These are phyloP conservation scores for Anarhynchus alexandrinus DNA, from an alignment of 2,113 vertebrate genomes.

Conservation along the genomic window DNA sequence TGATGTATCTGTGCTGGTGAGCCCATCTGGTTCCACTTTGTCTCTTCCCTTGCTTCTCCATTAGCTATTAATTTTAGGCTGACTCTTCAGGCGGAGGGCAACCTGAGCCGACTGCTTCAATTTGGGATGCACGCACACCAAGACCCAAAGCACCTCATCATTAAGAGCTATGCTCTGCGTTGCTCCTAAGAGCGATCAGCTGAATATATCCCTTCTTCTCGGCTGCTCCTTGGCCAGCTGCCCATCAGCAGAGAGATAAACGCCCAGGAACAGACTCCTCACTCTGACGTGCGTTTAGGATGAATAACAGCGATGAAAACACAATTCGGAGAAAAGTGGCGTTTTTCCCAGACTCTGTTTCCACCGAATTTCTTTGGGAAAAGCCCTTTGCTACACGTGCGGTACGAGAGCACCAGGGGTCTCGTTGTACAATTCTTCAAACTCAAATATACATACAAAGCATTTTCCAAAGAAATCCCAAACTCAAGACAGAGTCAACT, in stretches of 20 bases:
- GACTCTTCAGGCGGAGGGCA: slow-evolving; percentile 37
- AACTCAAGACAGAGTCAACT: not conserved
- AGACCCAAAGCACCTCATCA: not conserved
- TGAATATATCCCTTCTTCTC: not conserved
- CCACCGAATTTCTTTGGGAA: not conserved
- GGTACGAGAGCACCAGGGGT: not conserved
- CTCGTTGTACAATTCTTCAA: not conserved
- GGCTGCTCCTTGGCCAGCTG: slow-evolving; percentile 21
- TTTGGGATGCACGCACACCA: not conserved
- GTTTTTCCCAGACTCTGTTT: not conserved
- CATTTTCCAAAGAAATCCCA: not conserved
- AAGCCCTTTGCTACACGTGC: fast-evolving
- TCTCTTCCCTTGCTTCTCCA: slow-evolving; percentile 36
- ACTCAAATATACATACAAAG: not conserved
- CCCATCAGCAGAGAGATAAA: slow-evolving; percentile 10
- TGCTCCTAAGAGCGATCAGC: not conserved
- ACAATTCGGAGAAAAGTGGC: not conserved
- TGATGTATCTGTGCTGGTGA: not conserved
- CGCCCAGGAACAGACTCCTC: not conserved
- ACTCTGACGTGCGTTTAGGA: not conserved
- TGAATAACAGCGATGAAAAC: not conserved
- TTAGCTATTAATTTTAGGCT: slow-evolving; percentile 18
- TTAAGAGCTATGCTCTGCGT: not conserved
- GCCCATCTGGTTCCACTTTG: slow-evolving; percentile 60
- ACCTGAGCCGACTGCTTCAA: not conserved